phyloP scores from a whole-genome alignment of 35 echinoderm and acorn worm genomes.

The Apostichopus japonicus region DNA sequence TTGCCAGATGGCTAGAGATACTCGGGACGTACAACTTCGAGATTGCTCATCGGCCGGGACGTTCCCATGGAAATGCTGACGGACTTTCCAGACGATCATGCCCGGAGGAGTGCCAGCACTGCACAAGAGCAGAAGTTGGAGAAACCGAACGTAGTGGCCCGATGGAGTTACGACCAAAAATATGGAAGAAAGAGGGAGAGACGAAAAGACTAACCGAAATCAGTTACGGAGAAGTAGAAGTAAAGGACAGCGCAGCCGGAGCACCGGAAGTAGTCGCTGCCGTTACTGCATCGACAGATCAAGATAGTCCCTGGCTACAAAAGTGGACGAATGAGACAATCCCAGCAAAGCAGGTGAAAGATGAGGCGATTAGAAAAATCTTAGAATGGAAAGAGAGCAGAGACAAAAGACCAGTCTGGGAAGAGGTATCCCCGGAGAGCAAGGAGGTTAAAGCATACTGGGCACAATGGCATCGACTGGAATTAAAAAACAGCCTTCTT shows the following conservation, averaged over 20 bases:
- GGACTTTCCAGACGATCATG: conserved; percentile 1
- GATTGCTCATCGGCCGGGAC: conserved; percentile 17
- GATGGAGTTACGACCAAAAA: neutral
- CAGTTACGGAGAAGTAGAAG: neutral
- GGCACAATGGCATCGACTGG: conserved; percentile 53
- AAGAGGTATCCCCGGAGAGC: neutral
- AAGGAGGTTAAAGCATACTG: conserved; percentile 43
- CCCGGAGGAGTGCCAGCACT: neutral
- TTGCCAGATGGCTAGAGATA: conserved; percentile 24
- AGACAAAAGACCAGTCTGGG: too few relatives aligned
- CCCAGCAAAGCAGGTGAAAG: neutral
- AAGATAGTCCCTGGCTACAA: neutral
- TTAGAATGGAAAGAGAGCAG: neutral
- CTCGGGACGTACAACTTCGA: conserved; percentile 1
- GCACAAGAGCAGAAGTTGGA: neutral
- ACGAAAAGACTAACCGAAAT: neutral
- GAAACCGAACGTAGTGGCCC: neutral
- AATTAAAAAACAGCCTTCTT: conserved; percentile 6
- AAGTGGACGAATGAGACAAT: neutral
- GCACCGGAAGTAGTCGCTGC: neutral
- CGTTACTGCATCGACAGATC: neutral
- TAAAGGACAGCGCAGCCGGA: neutral
- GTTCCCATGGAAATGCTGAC: neutral
- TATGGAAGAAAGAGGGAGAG: neutral
- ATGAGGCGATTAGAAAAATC: neutral